Conservation (phyloP, 2,888 invertebrate species). For the Rhyacophila evoluta region DNA sequence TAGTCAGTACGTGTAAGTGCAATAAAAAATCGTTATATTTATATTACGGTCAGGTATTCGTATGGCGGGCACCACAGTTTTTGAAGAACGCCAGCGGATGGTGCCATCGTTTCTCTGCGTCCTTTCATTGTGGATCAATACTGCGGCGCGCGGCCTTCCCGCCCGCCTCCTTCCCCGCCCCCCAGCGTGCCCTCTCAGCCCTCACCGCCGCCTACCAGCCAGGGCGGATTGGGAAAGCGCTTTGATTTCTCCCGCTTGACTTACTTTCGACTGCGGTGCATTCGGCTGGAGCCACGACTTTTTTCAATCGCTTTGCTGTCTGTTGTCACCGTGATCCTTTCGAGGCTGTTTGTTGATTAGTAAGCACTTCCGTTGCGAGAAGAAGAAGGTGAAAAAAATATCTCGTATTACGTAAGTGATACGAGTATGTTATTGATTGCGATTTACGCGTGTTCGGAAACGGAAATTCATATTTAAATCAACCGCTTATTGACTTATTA, state of each 20-base stretch:
- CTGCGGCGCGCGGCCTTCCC: conserved; percentile 53
- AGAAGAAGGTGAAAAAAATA: neutral
- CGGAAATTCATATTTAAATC: too few species aligned
- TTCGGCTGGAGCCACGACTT: neutral
- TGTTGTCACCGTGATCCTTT: neutral
- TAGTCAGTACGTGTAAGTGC: too few species aligned
- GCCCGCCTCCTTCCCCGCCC: conserved; percentile 29
- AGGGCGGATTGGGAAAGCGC: conserved; percentile 25
- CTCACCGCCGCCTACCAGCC: conserved; percentile 27
- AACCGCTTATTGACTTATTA: too few species aligned
- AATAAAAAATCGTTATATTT: neutral
- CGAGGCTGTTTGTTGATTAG: neutral
- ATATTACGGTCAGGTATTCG: conserved; percentile 21
- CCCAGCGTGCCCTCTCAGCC: conserved; percentile 15
- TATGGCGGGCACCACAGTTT: conserved; percentile 33
- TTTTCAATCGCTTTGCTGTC: neutral
- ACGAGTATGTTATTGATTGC: too few species aligned
- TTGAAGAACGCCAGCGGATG: conserved; percentile 37
- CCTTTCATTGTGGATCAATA: conserved; percentile 53
- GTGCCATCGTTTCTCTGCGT: conserved; percentile 50
- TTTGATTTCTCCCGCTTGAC: conserved; percentile 39
- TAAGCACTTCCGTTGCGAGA: neutral
- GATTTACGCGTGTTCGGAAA: too few species aligned
- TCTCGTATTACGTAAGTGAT: too few species aligned
- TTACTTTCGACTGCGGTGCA: conserved; percentile 35